Evolutionary conservation across 2,888 invertebrate species (phyloP).

Genomic region (Reticulitermes lucifugus): DNA sequence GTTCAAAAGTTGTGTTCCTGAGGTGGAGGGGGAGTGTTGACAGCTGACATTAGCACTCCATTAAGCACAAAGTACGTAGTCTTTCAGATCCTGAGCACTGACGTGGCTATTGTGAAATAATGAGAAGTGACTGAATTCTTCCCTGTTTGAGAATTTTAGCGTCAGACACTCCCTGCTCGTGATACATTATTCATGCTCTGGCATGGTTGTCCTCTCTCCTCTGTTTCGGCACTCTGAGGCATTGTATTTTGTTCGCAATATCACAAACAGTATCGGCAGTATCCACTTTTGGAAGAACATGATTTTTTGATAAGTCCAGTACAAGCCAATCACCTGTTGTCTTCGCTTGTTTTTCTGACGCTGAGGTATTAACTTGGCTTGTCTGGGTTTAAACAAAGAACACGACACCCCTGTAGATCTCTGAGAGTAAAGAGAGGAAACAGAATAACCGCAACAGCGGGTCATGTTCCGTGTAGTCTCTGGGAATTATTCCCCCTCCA

Average conservation of each 20-base stretch:
- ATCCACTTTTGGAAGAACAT: background rate
- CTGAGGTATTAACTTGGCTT: background rate
- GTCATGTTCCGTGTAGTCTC: conserved; percentile 3
- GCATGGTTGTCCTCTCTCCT: background rate
- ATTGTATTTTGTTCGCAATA: background rate
- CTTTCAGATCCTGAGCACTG: background rate
- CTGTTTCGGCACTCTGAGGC: background rate
- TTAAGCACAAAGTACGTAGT: background rate
- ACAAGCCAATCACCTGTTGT: background rate
- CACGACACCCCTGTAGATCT: background rate
- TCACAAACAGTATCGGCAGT: background rate
- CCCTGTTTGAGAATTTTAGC: background rate
- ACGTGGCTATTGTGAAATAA: background rate
- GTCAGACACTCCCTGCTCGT: background rate
- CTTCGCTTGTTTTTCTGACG: background rate
- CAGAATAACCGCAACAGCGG: background rate
- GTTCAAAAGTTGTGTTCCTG: too few species aligned
- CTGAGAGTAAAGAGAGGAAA: background rate
- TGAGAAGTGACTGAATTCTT: background rate
- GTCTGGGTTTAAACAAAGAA: background rate
- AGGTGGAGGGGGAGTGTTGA: too few species aligned
- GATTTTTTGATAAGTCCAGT: background rate
- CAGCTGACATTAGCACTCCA: background rate
- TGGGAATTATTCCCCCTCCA: background rate
- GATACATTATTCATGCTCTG: background rate